Evolutionary conservation across 2,113 vertebrate genomes (phyloP).

Genomic region (Butastur rufipennis): DNA sequence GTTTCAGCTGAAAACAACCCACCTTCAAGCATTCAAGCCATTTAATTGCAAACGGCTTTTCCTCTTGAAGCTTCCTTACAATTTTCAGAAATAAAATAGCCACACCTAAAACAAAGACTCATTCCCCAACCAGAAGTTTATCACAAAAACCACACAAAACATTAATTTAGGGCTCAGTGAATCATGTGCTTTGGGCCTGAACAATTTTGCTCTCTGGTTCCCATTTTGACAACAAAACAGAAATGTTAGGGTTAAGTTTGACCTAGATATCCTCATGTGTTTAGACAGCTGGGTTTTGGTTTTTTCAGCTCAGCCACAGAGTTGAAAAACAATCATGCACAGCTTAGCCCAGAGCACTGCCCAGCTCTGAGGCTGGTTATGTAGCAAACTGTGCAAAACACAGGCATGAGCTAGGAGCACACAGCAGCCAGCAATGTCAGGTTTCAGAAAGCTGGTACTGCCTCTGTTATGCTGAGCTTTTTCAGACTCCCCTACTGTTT

Average conservation of each 20-base stretch:
- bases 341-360: not conserved
- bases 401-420: accelerated
- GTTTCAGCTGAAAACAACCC: not conserved
- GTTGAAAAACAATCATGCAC: not conserved
- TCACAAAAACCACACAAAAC: not conserved
- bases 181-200: not conserved
- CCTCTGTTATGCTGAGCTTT: not conserved
- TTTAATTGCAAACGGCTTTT: not conserved
- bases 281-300: not conserved
- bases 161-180: not conserved
- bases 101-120: not conserved
- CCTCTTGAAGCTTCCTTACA: not conserved
- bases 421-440: accelerated
- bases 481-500: not conserved
- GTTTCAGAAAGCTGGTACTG: not conserved
- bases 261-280: not conserved
- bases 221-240: not conserved
- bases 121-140: not conserved
- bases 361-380: not conserved
- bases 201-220: not conserved
- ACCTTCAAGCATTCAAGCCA: not conserved
- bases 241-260: not conserved
- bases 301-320: not conserved
- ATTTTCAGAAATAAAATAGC: not conserved
- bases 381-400: not conserved